phyloP scores from a whole-genome alignment of 2,797 vertebrate species.

The Pseudopleuronectes americanus region DNA sequence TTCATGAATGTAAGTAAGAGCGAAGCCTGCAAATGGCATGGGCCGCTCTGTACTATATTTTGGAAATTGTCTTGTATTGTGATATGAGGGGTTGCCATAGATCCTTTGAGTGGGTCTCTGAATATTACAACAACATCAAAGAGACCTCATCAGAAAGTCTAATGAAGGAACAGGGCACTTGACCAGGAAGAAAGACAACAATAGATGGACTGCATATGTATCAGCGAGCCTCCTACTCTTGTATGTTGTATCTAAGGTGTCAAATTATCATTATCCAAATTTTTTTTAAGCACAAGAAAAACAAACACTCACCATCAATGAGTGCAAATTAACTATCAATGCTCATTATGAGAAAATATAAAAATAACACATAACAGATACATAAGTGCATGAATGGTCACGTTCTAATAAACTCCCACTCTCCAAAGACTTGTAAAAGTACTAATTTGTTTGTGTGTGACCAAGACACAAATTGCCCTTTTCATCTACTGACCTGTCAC shows the following conservation, averaged over 20 bases:
- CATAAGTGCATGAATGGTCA: too few relatives aligned
- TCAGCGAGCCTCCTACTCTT: conserved; percentile 34
- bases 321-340: too few relatives aligned
- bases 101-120: conserved; percentile 54
- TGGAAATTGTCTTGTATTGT: conserved; percentile 35
- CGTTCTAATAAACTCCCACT: too few relatives aligned
- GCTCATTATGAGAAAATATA: too few relatives aligned
- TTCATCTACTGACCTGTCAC: conserved; percentile 89
- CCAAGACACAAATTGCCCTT: not conserved
- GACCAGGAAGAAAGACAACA: conserved; percentile 71
- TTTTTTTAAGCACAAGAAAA: too few relatives aligned
- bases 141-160: conserved; percentile 80
- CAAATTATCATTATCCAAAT: too few relatives aligned
- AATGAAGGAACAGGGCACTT: conserved; percentile 72
- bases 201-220: conserved; percentile 56
- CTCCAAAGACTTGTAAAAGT: not conserved
- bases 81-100: conserved; percentile 69
- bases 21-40: conserved; percentile 20
- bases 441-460: not conserved
- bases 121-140: conserved; percentile 79
- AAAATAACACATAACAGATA: too few relatives aligned
- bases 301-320: too few relatives aligned
- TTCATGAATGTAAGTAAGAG: conserved; percentile 52
- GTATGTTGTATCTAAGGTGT: not conserved
- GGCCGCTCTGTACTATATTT: conserved; percentile 34